Base-by-base conservation (phyloP, 1,140 invertebrate genomes). In the Papilio glaucus region DNA sequence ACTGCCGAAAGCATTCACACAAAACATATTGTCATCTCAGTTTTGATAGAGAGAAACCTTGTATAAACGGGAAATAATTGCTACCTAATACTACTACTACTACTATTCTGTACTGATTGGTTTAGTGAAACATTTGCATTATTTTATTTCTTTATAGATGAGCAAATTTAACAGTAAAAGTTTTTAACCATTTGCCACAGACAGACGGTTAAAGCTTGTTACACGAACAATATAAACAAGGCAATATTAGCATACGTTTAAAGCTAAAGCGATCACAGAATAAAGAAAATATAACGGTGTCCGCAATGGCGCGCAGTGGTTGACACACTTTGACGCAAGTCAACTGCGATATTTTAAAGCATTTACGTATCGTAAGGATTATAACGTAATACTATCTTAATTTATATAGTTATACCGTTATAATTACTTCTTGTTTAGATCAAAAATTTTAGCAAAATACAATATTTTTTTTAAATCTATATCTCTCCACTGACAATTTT, bases 281-380 rank as follows among this genome's bases (percentile, higher is more conserved):
- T 65, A 65, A 65, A 38, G 62, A 38, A 65, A 65, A 65, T 65
- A 65, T 65, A 65, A 65, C 62, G 62, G 62, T 65, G n/a, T 39
- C 13, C 61, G 33, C 61, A 18, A 38, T 41, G 33, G 37, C 29
- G 10, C 18, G 37, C 29, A 15, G 15, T 37, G 37, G 33, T 65
- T 39, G 37, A 39, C 62, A 65, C 9, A 65, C 29, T 65, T 65
- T 26, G 21, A 57, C 21, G 21, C n/a, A 0, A 57, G 9, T 57
- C 21, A 57, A n/a, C 21, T 49, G 21, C 21, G 49, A 57, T 57
- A 57, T 57, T 26, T 57, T 57, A 10, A 9, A 57, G 18, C 49
- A 15, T 2, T 24, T 24, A 26, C 21, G 21, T 9, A 57, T 57
- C 24, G 18, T 57, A 53, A 6, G n/a, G 5, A 49, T 49, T 18